Evolutionary conservation across 2,888 invertebrate genomes (phyloP), one percentile per base, ranked within the genome.

Genomic region (Cylloceria caligata): DNA sequence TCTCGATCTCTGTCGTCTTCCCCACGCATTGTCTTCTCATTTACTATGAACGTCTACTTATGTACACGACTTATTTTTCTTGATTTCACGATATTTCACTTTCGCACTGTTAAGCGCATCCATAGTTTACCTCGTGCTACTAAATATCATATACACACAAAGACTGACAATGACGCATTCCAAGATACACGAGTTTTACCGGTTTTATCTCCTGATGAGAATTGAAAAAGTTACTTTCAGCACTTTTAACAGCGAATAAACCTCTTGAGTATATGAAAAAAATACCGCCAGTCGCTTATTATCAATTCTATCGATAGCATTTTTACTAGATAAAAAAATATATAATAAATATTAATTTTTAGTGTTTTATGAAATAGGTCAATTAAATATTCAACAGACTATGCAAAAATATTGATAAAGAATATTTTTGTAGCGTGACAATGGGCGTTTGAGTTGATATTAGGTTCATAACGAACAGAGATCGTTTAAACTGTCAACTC

Each of bases 21-120:
- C 45, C n/a, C 64, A 45, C n/a, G 52, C 49, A 73, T 72, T 68
- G 72, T 69, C 80, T 83, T 77, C 79, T 72, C 83, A 80, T 79
- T 83, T 84, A 84, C 86, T 84, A 83, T 73, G 72, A 78, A 72
- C 79, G 60, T 60, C 45, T 78, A 72, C 49, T 82, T 87, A 84
- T 89, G 87, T 88, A 68, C 86, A 81, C 77, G 74, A 57, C 72
- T 83, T 79, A 73, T 83, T 85, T 85, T 67, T 79, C 69, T 60
- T 52, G 83, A 81, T 81, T 85, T 87, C 78, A 82, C 83, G 83
- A 85, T 81, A 80, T 42, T 47, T 49, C 45, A 6, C 19, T 21
- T 11, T 42, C 21, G 11, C 30, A 52, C n/a, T 69, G 69, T 36
- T 68, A 13, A 16, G 42, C 21, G 16, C 47, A 60, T 67, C 42